Conservation (phyloP, 2,113 vertebrate genomes). For the cattle (Bos taurus) region ARS-UCD2.0 NC_037328.1:24100001-24100500, state of each 20-base stretch:
- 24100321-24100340: slow-evolving; percentile 69
- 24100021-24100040: background rate
- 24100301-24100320: slow-evolving; percentile 45
- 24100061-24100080: background rate
- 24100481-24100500: slow-evolving; percentile 63
- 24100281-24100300: slow-evolving; percentile 26
- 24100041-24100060: background rate
- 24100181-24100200: slow-evolving; percentile 7
- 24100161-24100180: background rate
- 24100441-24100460: slow-evolving; percentile 70
- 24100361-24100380: slow-evolving; percentile 67
- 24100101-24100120: background rate
- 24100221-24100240: slow-evolving; percentile 33
- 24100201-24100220: background rate
- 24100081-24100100: background rate
- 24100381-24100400: slow-evolving; percentile 63
- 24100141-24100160: background rate
- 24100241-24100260: slow-evolving; percentile 28
- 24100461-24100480: slow-evolving; percentile 68
- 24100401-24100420: slow-evolving; percentile 67
- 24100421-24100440: slow-evolving; percentile 70
- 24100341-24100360: slow-evolving; percentile 48
- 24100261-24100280: slow-evolving; percentile 2
- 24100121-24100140: background rate
- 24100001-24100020: background rate